Evolutionary conservation across 2,888 invertebrate genomes (phyloP), one percentile per base, ranked within the genome.

Genomic region (Pyrgus malvae): DNA sequence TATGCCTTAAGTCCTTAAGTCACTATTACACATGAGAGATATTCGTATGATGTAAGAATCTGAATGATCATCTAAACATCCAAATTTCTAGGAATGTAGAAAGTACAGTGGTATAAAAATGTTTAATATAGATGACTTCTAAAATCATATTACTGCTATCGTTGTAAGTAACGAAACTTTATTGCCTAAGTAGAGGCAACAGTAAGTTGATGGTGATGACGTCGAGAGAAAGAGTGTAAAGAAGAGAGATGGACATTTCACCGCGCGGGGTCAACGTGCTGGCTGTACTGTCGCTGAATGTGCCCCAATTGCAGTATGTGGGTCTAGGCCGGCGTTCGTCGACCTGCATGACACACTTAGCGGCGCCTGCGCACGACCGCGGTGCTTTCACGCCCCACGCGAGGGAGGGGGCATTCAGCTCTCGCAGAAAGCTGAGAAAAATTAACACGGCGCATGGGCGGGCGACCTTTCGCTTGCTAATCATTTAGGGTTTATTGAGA

Each of bases 311-410:
- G 83, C 76, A 68, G 67, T 78, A 91, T 81, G 88, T 90, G 81
- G 91, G 91, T 90, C 91, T 91, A 91, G 91, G 91, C 88, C 91
- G 88, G 87, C 90, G 89, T 86, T 87, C 90, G 85, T 83, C 84
- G 90, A 90, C 90, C 90, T 83, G 83, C 76, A 75, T 81, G 91
- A 72, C 90, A 88, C 80, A 90, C 87, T 88, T 88, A 70, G 76
- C 69, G 68, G 78, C 83, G 81, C 83, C 76, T 76, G 83, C 83
- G 83, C 82, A 78, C 77, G 78, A 68, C 68, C 78, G 76, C 78
- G 58, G 83, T 81, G 87, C 87, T 87, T 87, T 88, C 88, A 84
- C 87, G 84, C 81, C 83, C 80, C 78, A 70, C 71, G 72, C 70
- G 60, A 67, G 78, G 78, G 80, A 70, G 79, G 83, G 79, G 78